Evolutionary conservation across 2,888 invertebrate genomes (phyloP).

Genomic region (Leptura quadrifasciata): DNA sequence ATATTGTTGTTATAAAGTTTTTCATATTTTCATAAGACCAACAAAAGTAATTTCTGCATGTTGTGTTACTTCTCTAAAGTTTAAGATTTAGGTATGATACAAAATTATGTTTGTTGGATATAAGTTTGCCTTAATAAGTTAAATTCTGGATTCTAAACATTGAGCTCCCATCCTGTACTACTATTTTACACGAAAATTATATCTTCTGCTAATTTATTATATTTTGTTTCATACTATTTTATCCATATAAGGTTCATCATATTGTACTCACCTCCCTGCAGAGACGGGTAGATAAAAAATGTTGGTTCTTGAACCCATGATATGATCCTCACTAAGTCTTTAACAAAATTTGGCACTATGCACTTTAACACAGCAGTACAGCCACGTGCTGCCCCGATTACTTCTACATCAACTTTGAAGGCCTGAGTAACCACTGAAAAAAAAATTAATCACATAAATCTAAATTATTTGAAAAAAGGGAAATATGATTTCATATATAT

Average conservation of each 20-base stretch:
- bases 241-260: not conserved
- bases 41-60: no score
- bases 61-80: no score
- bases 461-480: not conserved
- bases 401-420: conserved; percentile 84
- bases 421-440: conserved; percentile 82
- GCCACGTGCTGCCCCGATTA: conserved; percentile 81
- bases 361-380: conserved; percentile 85
- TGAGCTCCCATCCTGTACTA: no score
- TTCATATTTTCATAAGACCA: no score
- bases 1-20: no score
- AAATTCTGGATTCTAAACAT: no score
- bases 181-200: no score
- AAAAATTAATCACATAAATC: conserved; percentile 24
- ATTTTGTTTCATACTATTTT: not conserved
- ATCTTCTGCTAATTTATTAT: no score
- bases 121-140: no score
- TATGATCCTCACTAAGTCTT: conserved; percentile 84
- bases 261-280: conserved; percentile 81
- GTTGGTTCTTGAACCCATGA: conserved; percentile 86
- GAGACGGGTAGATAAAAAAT: conserved; percentile 83
- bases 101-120: no score
- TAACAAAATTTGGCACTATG: conserved; percentile 83
- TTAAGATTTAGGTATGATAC: no score
- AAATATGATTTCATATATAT: no score